Percentiles rank a stretch among this genome's conserved stretches.
Conservation (phyloP, 2,888 invertebrate species). For the Gastrophysa polygoni region DNA sequence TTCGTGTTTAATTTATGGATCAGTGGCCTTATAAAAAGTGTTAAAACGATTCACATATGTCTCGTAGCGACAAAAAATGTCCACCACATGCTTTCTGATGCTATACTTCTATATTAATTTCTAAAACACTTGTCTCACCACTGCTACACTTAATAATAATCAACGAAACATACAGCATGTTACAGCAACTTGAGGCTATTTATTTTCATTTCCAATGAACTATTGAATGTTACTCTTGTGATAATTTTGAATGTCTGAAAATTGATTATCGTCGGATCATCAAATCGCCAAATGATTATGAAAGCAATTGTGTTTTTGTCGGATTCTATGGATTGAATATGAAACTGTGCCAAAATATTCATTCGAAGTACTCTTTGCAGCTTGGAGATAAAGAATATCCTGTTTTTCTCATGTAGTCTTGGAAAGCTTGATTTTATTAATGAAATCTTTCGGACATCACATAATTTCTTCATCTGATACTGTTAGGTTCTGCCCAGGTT, state of each 20-base stretch:
- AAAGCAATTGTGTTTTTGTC: too few species aligned
- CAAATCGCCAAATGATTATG: too few species aligned
- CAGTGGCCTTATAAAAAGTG: constrained; percentile 46
- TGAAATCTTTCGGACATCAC: too few species aligned
- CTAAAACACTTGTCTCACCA: constrained; percentile 43
- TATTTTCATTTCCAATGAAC: constrained; percentile 5
- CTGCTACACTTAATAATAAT: constrained; percentile 28
- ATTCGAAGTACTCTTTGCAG: too few species aligned
- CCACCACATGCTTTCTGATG: constrained; percentile 43
- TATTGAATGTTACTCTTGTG: background rate
- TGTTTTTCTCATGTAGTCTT: too few species aligned
- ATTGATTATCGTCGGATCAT: too few species aligned
- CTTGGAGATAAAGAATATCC: too few species aligned
- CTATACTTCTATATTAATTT: constrained; percentile 42
- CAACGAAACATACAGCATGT: constrained; percentile 26
- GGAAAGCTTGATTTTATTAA: too few species aligned
- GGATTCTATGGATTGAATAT: too few species aligned
- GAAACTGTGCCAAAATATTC: too few species aligned
- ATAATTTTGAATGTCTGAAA: background rate
- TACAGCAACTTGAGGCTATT: constrained; percentile 12
- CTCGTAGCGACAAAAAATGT: constrained; percentile 45
- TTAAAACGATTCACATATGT: constrained; percentile 45
- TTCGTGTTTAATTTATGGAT: constrained; percentile 45
- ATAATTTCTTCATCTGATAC: too few species aligned
- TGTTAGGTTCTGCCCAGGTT: too few species aligned